Evolutionary conservation across 2,113 vertebrate species (phyloP).

Genomic region (Istiophorus platypterus): DNA sequence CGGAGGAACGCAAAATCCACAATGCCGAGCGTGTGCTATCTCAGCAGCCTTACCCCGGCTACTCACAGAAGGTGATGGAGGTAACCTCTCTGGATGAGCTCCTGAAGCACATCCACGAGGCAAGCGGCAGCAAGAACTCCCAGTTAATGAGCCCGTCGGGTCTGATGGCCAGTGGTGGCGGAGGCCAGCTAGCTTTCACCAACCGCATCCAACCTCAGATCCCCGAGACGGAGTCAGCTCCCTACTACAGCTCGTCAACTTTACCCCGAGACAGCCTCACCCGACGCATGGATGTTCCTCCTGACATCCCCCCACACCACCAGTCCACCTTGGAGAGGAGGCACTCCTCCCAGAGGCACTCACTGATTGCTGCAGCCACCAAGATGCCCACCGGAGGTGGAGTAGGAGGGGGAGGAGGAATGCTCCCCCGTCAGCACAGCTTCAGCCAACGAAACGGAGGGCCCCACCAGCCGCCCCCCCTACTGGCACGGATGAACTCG

Average conservation of each 20-base stretch:
- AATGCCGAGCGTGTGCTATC: slow-evolving; percentile 84
- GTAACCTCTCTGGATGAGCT: slow-evolving; percentile 92
- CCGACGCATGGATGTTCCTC: slow-evolving; percentile 90
- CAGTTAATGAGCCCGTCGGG: slow-evolving; percentile 81
- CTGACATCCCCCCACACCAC: slow-evolving; percentile 80
- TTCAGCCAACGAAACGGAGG: slow-evolving; percentile 82
- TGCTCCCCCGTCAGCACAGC: slow-evolving; percentile 87
- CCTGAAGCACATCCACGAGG: slow-evolving; percentile 90
- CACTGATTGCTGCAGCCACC: slow-evolving; percentile 80
- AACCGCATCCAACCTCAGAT: slow-evolving; percentile 87
- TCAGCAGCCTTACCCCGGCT: slow-evolving; percentile 83
- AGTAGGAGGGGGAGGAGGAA: slow-evolving; percentile 30
- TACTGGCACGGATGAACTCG: slow-evolving; percentile 88
- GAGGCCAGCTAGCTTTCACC: slow-evolving; percentile 79
- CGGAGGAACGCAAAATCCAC: slow-evolving; percentile 87
- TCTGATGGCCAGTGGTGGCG: slow-evolving; percentile 71
- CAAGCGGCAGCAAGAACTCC: slow-evolving; percentile 78
- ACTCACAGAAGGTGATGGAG: slow-evolving; percentile 88
- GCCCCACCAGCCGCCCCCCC: slow-evolving; percentile 82
- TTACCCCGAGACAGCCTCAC: slow-evolving; percentile 88
- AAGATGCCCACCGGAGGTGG: slow-evolving; percentile 79
- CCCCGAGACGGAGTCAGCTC: slow-evolving; percentile 83
- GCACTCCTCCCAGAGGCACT: slow-evolving; percentile 86
- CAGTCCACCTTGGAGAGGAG: slow-evolving; percentile 85
- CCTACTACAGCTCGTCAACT: slow-evolving; percentile 87